A percentile compares a stretch with the other conserved stretches of the same genome.
phyloP scores from a whole-genome alignment of 2,113 vertebrate species.

The Cryptotis parvus region DNA sequence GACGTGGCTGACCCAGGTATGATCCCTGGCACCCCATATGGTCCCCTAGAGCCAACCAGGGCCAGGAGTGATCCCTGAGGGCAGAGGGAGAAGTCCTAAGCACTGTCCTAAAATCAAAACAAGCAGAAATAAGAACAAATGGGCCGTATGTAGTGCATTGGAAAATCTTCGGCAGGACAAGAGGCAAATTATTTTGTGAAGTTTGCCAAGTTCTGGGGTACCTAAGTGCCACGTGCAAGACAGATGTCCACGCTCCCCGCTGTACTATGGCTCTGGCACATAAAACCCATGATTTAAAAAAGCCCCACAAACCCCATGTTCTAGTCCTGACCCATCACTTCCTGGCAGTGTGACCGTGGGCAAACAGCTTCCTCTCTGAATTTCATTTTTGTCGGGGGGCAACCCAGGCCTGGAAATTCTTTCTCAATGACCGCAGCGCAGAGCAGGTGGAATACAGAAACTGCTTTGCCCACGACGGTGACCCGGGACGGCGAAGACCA shows the following conservation, averaged over 20 bases:
- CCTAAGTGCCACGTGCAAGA: background rate
- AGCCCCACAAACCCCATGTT: conserved; percentile 2
- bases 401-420: background rate
- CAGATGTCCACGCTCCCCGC: too few relatives aligned
- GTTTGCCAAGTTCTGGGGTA: background rate
- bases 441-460: background rate
- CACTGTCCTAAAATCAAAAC: too few relatives aligned
- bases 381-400: background rate
- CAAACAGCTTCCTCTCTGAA: background rate
- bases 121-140: background rate
- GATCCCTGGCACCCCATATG: too few relatives aligned
- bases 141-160: background rate
- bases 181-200: background rate
- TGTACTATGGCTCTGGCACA: too few relatives aligned
- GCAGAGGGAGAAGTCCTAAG: too few relatives aligned
- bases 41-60: too few relatives aligned
- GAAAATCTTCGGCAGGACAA: background rate
- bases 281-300: background rate
- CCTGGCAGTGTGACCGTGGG: background rate
- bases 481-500: too few relatives aligned
- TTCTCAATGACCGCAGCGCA: background rate
- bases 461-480: background rate
- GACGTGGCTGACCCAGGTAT: too few relatives aligned
- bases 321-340: background rate
- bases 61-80: too few relatives aligned